Base-by-base conservation (phyloP, 1,140 invertebrate species). In the Frieseomelitta varia region DNA sequence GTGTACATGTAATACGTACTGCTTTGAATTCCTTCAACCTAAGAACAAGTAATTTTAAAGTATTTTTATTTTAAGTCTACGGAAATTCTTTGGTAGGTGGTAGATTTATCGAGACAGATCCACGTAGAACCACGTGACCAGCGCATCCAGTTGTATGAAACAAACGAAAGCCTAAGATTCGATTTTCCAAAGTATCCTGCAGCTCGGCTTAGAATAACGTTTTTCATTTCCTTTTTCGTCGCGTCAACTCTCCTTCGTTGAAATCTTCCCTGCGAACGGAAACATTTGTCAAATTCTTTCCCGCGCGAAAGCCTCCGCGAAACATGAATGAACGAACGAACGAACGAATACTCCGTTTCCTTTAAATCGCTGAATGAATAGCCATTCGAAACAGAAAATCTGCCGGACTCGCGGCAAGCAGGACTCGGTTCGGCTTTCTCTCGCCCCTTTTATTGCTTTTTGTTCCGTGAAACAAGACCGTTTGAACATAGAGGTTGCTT, bases 291-390 rank as follows among this genome's bases (percentile, higher is more conserved):
- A 71, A 71, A n/a, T 47, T 24, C 30, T 17, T 72, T n/a, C 39
- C n/a, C 17, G 2, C 39, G 24, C 39, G 39, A 69, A 47, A 69
- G 21, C 24, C 68, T 12, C 24, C 24, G 14, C 24, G n/a, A 51
- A 65, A 2, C 39, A 77, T 77, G 75, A 77, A 77, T 77, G 75
- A 30, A 30, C 39, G 34, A 39, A 47, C 8, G 39, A 47, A 78
- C 65, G 61, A 78, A 78, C 65, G 76, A 78, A 67, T 21, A 53
- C 12, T 4, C 10, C n/a, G 76, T 21, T 47, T 47, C 24, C 61
- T 65, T 78, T 51, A 65, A 78, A 30, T 34, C 73, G 47, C 6
- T 78, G 61, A 78, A 78, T 78, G 76, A 67, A 75, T 58, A 75
- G 55, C 53, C 19, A 58, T 75, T 56, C 30, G 53, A 58, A 17